These are phyloP conservation scores for Aplysina aerophoba DNA, from an alignment of 37 sponge, comb jelly and placozoan genomes.

Conservation along the genomic window DNA sequence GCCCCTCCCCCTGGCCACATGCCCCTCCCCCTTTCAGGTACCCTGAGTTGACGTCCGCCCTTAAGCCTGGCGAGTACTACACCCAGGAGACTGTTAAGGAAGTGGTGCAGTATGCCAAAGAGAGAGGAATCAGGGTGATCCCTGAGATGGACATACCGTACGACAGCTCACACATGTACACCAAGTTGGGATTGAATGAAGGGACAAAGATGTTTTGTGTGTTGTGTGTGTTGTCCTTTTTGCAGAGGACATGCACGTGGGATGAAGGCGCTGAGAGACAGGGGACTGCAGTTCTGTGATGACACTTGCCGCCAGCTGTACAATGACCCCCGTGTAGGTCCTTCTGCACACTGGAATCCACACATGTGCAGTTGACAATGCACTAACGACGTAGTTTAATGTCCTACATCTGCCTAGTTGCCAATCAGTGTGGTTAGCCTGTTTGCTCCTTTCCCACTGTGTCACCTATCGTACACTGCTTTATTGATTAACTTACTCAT, in stretches of 20 bases:
- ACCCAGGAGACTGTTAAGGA: conserved; percentile 21
- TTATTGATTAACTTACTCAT: too few species aligned
- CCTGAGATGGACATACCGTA: conserved; percentile 58
- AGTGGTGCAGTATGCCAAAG: conserved; percentile 35
- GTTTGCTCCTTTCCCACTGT: too few species aligned
- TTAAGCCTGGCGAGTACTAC: conserved; percentile 28
- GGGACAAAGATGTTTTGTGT: neutral
- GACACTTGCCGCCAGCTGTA: neutral
- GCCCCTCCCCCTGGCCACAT: neutral
- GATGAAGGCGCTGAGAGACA: neutral
- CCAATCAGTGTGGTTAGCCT: too few species aligned
- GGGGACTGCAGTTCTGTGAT: conserved; percentile 24
- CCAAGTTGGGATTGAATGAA: too few species aligned
- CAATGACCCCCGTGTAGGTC: conserved; percentile 16
- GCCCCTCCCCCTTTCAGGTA: neutral
- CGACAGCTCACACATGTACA: neutral
- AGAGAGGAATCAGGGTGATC: conserved; percentile 41
- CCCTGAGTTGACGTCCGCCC: neutral
- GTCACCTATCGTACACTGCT: too few species aligned
- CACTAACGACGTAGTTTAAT: too few species aligned
- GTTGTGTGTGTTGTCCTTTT: conserved; percentile 14
- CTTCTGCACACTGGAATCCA: too few species aligned
- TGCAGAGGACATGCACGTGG: conserved; percentile 12
- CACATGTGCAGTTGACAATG: too few species aligned
- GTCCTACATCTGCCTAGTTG: too few species aligned